Evolutionary conservation across 2,888 invertebrate genomes (phyloP), one percentile per base, ranked within the genome.

Genomic region (Acholoe squamosa): DNA sequence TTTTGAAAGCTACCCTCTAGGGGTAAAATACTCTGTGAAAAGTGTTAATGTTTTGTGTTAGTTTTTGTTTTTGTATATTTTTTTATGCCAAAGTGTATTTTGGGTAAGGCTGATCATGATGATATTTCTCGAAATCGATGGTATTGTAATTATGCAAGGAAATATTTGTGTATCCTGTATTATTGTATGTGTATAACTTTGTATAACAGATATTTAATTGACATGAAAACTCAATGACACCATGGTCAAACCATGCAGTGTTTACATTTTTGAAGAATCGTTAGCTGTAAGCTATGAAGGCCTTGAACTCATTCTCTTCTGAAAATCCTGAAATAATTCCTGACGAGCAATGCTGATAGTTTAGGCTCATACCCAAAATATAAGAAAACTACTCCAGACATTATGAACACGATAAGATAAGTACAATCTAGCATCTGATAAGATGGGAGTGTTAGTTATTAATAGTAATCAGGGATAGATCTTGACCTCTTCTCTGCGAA

Each of bases 51-150:
- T 80, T 43, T 80, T 43, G 33, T 80, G 19, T 80, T 43, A 33
- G 43, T 34, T 80, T 80, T 43, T 80, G 19, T 33, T 80, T 80
- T 16, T 80, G 25, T 80, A 43, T 34, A 80, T 80, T 43, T n/a
- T n/a, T 80, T 80, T 34, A 34, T 80, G 80, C 80, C 80, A 80
- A 80, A 43, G 80, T 80, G 33, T 80, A 43, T 80, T 80, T 80
- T 33, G 33, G 31, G 80, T 80, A 80, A 34, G 0, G 0, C 43
- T 10, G n/a, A 34, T 80, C 34, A 34, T 34, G 14, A 5, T 10
- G 25, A 76, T 25, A 76, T 76, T 76, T 31, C 28, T 7, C 61
- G 61, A 61, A 14, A n/a, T n/a, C n/a, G 5, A 61, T 61, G n/a
- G 1, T 19, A 19, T 19, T 61, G 61, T 19, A 61, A 61, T 61